Base-by-base conservation (phyloP, 2,888 invertebrate genomes). In the Aricia artaxerxes region DNA sequence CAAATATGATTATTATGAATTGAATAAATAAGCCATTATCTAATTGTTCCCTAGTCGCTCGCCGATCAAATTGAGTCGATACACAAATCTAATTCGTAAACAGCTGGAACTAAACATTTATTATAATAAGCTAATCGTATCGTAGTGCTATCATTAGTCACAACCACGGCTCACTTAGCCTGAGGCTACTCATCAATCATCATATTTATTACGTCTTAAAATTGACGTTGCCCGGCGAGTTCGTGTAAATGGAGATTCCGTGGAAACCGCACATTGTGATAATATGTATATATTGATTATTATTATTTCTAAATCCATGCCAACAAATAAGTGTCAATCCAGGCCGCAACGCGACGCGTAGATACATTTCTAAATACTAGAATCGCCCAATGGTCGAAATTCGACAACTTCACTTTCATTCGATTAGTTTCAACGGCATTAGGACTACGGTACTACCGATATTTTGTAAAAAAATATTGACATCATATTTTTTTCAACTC, bases 31-130 rank as follows among this genome's bases (percentile, higher is more conserved):
- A 69, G 35, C 69, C 35, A 69, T 69, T 69, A 69, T 69, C 69
- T 69, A 69, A 69, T 69, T 69, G 69, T 35, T 69, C 69, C 69
- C 69, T 38, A 38, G 69, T 35, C 69, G 69, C 13, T 69, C 35
- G 31, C 11, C 64, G n/a, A 61, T n/a, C 9, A 31, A 64, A 64
- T 31, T 11, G 35, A 69, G 13, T 35, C 35, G 31, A 69, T 69
- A 69, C 69, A 38, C 69, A 38, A 16, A 69, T 38, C 2, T 75
- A 75, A 75, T 44, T 49, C 31, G 49, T 40, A 75, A 44, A 49
- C 49, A 75, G 4, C 9, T 24, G 24, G 24, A 75, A 49, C 44
- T 53, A 44, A 75, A 75, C 5, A 75, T 75, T 44, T 53, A 49
- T 69, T 75, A 49, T 75, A 31, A 75, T 49, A 49, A 9, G 31